These are phyloP conservation scores for Leptocoma aspasia DNA, from an alignment of 2,113 vertebrate species.

Conservation along the genomic window DNA sequence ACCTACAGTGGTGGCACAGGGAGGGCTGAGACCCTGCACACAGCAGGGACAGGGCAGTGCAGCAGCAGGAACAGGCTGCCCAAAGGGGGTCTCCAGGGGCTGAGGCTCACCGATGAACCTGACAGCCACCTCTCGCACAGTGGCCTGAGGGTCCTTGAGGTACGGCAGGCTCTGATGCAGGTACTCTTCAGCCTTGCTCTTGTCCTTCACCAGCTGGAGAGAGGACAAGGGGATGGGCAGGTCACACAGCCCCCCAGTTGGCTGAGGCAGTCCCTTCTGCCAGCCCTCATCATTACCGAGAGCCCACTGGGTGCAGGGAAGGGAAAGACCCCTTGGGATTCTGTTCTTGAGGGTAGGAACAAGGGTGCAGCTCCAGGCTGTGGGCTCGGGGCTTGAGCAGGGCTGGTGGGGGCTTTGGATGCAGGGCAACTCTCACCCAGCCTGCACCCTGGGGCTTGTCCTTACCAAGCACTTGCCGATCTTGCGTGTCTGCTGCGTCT, in stretches of 20 bases:
- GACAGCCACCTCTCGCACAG: background rate
- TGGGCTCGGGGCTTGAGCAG: background rate
- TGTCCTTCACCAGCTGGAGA: background rate
- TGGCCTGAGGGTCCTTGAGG: background rate
- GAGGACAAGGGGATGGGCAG: background rate
- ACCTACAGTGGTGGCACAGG: background rate
- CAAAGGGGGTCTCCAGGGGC: background rate
- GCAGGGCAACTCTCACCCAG: background rate
- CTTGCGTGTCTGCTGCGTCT: background rate
- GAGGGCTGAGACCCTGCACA: background rate
- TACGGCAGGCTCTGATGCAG: background rate
- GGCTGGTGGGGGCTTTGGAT: background rate
- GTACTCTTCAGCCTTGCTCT: background rate
- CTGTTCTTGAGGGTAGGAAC: background rate
- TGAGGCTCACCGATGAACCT: background rate
- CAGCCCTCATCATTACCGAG: rapidly evolving
- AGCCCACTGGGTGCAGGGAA: background rate
- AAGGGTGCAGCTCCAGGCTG: background rate
- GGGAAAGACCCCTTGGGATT: background rate
- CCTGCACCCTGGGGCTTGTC: background rate
- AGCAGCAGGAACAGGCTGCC: background rate
- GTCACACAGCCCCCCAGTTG: rapidly evolving
- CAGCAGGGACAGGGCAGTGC: background rate
- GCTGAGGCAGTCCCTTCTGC: background rate
- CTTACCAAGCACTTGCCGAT: background rate